A percentile compares a stretch with the other conserved stretches of the same genome.
Conservation (phyloP, 2,113 vertebrate species). For the Callipepla californica region DNA sequence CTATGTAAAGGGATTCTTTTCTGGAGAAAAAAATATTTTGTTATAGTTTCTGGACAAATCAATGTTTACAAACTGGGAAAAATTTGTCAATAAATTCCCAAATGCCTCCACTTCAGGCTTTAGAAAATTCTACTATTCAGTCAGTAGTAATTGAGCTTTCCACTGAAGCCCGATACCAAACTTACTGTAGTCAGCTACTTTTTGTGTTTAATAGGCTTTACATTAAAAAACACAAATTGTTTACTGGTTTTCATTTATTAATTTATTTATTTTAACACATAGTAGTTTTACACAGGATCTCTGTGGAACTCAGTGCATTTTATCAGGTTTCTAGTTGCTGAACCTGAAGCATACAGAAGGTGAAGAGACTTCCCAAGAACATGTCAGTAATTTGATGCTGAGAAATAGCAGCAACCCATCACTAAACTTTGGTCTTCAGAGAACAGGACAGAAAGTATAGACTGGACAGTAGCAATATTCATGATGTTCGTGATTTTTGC, state of each 20-base stretch:
- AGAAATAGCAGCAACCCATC: background rate
- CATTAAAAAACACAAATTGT: background rate
- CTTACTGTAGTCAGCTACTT: background rate
- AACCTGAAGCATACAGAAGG: background rate
- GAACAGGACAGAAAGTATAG: background rate
- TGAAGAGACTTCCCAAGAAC: background rate
- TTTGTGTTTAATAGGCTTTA: background rate
- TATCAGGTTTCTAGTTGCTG: background rate
- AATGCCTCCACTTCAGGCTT: background rate
- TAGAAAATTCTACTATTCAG: background rate
- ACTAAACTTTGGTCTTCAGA: background rate
- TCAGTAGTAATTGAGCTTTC: background rate
- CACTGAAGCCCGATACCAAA: background rate
- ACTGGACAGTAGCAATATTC: background rate
- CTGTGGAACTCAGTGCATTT: background rate
- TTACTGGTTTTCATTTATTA: background rate
- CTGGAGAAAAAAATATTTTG: background rate
- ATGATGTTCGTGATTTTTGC: background rate
- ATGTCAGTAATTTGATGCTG: background rate
- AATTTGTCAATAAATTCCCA: background rate
- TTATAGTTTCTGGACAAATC: background rate
- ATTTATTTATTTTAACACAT: background rate
- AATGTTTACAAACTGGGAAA: background rate
- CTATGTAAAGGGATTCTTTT: background rate
- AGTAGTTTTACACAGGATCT: background rate